These are phyloP conservation scores for Sarotherodon lohbergeri DNA, from an alignment of 2,113 vertebrate genomes.

Conservation along the genomic window DNA sequence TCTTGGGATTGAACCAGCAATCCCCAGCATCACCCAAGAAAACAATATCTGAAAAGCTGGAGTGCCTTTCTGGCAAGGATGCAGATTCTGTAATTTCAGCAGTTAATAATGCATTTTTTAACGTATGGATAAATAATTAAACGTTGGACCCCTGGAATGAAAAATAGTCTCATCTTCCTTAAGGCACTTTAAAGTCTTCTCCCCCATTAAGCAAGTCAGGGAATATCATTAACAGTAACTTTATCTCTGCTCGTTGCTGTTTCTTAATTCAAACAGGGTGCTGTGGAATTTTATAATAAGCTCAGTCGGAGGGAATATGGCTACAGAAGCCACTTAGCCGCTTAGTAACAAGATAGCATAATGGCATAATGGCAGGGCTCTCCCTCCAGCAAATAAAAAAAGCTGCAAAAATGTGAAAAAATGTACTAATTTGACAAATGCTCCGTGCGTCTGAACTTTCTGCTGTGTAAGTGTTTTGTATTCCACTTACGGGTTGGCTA, in stretches of 20 bases:
- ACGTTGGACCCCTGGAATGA: background rate
- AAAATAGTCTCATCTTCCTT: background rate
- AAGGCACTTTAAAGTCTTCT: background rate
- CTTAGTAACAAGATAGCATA: constrained; percentile 67
- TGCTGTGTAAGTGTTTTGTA: constrained; percentile 32
- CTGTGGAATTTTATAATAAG: constrained; percentile 40
- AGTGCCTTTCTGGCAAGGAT: background rate
- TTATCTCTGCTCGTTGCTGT: constrained; percentile 26
- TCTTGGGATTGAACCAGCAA: background rate
- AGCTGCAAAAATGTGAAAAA: constrained; percentile 7
- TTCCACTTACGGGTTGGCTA: constrained; percentile 2
- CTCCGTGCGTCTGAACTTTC: constrained; percentile 12
- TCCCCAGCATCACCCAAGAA: background rate
- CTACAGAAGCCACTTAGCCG: constrained; percentile 45
- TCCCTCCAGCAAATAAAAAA: background rate
- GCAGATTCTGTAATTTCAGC: background rate
- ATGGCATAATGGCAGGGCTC: constrained; percentile 60
- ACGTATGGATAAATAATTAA: background rate
- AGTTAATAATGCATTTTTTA: background rate
- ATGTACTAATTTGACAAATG: constrained; percentile 36
- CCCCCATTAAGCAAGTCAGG: background rate
- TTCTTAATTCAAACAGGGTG: constrained; percentile 37
- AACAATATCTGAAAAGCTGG: background rate
- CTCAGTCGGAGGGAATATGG: constrained; percentile 20
- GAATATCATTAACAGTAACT: constrained; percentile 50